Evolutionary conservation across 1,140 invertebrate species (phyloP).

Genomic region (Diorhabda elongata): DNA sequence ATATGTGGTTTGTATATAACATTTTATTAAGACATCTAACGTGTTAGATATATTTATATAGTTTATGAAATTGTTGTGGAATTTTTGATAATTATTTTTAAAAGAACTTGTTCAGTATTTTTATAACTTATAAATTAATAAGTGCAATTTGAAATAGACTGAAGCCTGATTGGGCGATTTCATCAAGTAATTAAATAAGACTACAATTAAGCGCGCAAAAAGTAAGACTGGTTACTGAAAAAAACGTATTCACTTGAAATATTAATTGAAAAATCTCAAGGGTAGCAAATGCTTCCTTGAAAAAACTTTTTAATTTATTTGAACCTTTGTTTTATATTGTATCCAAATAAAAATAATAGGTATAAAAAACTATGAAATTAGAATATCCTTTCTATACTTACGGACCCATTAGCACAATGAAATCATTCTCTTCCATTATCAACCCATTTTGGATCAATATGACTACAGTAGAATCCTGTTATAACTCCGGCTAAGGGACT

Average conservation of each 20-base stretch:
- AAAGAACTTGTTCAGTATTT: conserved; percentile 4
- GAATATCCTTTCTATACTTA: too few relatives aligned
- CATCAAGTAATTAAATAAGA: background rate
- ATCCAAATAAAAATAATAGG: background rate
- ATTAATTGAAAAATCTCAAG: background rate
- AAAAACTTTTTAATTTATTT: background rate
- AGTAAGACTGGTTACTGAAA: background rate
- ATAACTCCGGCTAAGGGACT: too few relatives aligned
- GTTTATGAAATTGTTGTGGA: conserved; percentile 31
- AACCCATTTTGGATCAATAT: too few relatives aligned
- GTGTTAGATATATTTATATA: conserved; percentile 28
- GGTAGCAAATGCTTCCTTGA: background rate
- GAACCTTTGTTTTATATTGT: background rate
- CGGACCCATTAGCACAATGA: too few relatives aligned
- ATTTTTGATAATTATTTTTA: conserved; percentile 25
- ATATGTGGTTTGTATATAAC: conserved; percentile 1
- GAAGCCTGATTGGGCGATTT: background rate
- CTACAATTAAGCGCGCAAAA: background rate
- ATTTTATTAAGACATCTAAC: conserved; percentile 1
- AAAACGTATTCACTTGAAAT: background rate
- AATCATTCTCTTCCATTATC: too few relatives aligned
- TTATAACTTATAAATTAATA: conserved; percentile 7
- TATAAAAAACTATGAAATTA: too few relatives aligned
- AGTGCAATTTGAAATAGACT: conserved; percentile 10
- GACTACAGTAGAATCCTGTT: too few relatives aligned